A percentile compares a stretch with the other conserved stretches of the same genome.
These are phyloP conservation scores for Lagorchestes hirsutus DNA, from an alignment of 2,797 vertebrate species.

Conservation along the genomic window DNA sequence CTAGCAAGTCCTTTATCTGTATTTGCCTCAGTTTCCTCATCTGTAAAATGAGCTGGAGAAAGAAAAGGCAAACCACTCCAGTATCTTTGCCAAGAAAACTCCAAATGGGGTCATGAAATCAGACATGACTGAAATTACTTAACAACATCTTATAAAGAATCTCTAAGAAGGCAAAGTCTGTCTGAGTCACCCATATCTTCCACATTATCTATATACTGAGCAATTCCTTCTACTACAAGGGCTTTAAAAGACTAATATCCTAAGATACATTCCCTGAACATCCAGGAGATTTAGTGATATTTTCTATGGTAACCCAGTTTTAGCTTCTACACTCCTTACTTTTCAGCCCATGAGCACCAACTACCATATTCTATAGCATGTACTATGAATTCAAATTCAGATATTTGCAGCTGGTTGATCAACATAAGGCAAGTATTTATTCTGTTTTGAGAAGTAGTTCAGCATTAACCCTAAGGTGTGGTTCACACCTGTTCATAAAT, in stretches of 20 bases:
- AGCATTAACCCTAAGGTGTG: background rate
- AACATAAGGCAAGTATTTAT: conserved; percentile 56
- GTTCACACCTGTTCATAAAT: background rate
- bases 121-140: background rate
- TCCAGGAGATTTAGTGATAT: background rate
- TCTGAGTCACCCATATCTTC: background rate
- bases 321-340: background rate
- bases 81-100: background rate
- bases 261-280: background rate
- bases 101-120: background rate
- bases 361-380: background rate
- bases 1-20: background rate
- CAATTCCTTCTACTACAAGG: background rate
- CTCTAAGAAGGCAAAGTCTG: background rate
- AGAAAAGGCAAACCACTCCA: background rate
- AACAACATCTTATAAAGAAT: background rate
- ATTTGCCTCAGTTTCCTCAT: background rate
- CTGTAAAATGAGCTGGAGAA: background rate
- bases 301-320: background rate
- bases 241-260: background rate
- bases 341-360: background rate
- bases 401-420: background rate
- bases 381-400: background rate
- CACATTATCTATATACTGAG: background rate
- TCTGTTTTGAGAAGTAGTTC: conserved; percentile 19